Conservation (phyloP, 2,113 vertebrate genomes). For the Campylomormyrus numenius region DNA sequence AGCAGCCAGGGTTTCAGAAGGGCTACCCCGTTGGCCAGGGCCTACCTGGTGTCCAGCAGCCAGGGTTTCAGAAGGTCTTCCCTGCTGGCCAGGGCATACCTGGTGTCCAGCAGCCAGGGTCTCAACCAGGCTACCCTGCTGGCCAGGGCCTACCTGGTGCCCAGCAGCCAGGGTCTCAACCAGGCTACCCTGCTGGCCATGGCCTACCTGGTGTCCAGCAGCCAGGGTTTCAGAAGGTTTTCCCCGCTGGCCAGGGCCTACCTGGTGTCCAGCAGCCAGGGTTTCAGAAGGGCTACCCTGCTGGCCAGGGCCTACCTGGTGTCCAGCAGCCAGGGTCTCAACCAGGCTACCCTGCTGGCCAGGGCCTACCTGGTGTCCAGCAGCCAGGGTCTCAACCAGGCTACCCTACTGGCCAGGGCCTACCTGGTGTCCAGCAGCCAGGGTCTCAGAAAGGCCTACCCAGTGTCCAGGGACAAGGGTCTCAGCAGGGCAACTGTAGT, state of each 20-base stretch:
- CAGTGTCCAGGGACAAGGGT: not conserved
- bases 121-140: not conserved
- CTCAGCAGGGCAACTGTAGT: not conserved
- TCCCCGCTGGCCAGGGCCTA: too few relatives aligned
- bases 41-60: not conserved
- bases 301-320: too few relatives aligned
- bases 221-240: too few relatives aligned
- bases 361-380: not conserved
- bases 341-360: not conserved
- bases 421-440: not conserved
- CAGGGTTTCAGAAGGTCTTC: not conserved
- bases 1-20: not conserved
- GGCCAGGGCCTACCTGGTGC: too few relatives aligned
- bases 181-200: too few relatives aligned
- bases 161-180: too few relatives aligned
- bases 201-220: too few relatives aligned
- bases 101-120: not conserved
- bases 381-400: rapidly evolving
- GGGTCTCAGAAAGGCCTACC: not conserved
- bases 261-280: too few relatives aligned
- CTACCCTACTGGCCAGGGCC: not conserved
- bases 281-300: too few relatives aligned
- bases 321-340: too few relatives aligned
- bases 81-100: not conserved
- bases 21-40: too few relatives aligned